A percentile compares a stretch with the other conserved stretches of the same genome.
Conservation (phyloP, 2,797 vertebrate genomes). For the Sandelia bainsii region DNA sequence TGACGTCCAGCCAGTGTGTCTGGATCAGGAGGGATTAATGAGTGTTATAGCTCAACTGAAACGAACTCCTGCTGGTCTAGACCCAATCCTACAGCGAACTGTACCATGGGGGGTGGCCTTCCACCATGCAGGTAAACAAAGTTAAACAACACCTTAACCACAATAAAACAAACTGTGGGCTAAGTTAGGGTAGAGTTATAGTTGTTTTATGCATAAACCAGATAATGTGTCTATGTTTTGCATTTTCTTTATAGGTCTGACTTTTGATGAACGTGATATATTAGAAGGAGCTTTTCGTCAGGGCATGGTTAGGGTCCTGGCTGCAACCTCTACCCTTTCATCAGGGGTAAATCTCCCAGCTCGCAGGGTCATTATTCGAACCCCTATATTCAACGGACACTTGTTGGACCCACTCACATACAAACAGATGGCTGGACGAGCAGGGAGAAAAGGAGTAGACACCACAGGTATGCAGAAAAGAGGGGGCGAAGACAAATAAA, state of each 20-base stretch:
- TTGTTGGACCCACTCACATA: conserved; percentile 94
- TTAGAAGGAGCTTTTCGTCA: conserved; percentile 95
- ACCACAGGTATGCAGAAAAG: conserved; percentile 83
- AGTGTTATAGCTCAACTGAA: conserved; percentile 92
- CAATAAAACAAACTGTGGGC: background rate
- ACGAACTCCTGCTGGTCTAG: conserved; percentile 90
- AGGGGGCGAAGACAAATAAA: background rate
- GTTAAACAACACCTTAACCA: background rate
- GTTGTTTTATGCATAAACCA: background rate
- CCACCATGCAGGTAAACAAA: conserved; percentile 93
- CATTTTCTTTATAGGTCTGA: conserved; percentile 87
- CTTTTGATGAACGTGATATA: conserved; percentile 95
- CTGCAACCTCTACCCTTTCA: conserved; percentile 95
- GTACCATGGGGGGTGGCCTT: conserved; percentile 95
- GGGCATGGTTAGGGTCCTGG: conserved; percentile 89
- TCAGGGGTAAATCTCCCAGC: conserved; percentile 97
- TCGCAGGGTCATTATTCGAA: conserved; percentile 94
- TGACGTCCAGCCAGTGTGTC: conserved; percentile 74
- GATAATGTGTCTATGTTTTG: background rate
- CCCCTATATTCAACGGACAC: conserved; percentile 91
- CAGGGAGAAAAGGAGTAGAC: conserved; percentile 96
- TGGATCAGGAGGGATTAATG: conserved; percentile 85
- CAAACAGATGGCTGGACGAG: conserved; percentile 97
- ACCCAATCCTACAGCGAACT: conserved; percentile 90
- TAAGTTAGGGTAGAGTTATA: too few relatives aligned